These are phyloP conservation scores for Coenonympha glycerion DNA, from an alignment of 2,888 invertebrate genomes.

Conservation along the genomic window DNA sequence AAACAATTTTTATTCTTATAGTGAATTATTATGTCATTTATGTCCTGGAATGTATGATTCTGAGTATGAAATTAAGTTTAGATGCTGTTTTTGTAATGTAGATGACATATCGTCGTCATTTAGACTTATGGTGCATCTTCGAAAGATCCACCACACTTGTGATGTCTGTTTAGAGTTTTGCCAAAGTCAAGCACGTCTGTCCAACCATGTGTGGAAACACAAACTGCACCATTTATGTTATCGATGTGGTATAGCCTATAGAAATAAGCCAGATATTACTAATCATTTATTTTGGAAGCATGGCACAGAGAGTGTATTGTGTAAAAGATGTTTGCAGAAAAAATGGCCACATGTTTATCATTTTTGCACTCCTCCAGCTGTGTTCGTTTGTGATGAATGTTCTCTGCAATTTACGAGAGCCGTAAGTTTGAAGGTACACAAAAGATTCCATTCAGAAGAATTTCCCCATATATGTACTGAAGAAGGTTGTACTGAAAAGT, in stretches of 20 bases:
- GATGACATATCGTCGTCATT: constrained; percentile 89
- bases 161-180: constrained; percentile 91
- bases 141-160: constrained; percentile 89
- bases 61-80: constrained; percentile 81
- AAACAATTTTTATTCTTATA: constrained; percentile 89
- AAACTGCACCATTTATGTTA: constrained; percentile 91
- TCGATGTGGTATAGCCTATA: constrained; percentile 90
- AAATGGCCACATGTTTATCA: constrained; percentile 95
- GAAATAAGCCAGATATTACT: constrained; percentile 91
- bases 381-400: constrained; percentile 89
- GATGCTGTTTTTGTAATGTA: constrained; percentile 87
- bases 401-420: constrained; percentile 83
- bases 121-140: constrained; percentile 89
- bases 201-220: constrained; percentile 93
- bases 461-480: constrained; percentile 83
- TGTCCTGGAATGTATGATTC: constrained; percentile 86
- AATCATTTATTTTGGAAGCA: constrained; percentile 95
- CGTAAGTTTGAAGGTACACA: constrained; percentile 88
- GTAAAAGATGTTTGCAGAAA: constrained; percentile 90
- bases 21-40: constrained; percentile 89
- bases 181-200: constrained; percentile 85
- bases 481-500: constrained; percentile 82
- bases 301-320: constrained; percentile 89
- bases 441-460: constrained; percentile 83
- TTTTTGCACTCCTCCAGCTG: constrained; percentile 87